phyloP scores from a whole-genome alignment of 2,888 invertebrate genomes.

The Hypolimnas misippus region DNA sequence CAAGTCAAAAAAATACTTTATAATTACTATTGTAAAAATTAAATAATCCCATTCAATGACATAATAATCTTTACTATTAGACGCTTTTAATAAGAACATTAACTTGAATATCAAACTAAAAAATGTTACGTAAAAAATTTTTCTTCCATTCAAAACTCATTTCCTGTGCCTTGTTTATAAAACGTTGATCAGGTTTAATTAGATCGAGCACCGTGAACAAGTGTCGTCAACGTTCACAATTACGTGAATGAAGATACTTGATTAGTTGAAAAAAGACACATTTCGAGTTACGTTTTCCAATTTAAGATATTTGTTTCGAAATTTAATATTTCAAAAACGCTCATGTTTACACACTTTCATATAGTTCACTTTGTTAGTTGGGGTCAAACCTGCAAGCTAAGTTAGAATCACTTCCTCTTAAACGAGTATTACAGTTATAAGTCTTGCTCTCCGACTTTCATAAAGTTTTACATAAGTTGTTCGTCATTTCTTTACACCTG shows the following conservation, averaged over 20 bases:
- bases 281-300: not conserved
- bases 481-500: no score
- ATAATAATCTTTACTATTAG: not conserved
- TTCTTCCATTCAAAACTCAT: slow-evolving; percentile 11
- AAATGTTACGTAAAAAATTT: not conserved
- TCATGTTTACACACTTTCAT: no score
- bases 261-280: not conserved
- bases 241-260: not conserved
- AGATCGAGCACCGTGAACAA: slow-evolving; percentile 25
- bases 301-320: not conserved
- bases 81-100: not conserved
- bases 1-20: no score
- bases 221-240: slow-evolving; percentile 10
- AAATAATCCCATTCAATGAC: no score
- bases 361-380: no score
- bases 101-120: not conserved
- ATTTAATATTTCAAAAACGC: no score
- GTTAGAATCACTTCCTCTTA: no score
- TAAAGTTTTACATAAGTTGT: no score
- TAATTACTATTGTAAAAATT: no score
- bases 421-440: no score
- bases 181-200: slow-evolving; percentile 24
- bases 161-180: slow-evolving; percentile 19
- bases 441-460: no score
- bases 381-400: no score